A percentile compares a stretch with the other conserved stretches of the same genome.
Evolutionary conservation across 2,113 vertebrate species (phyloP).

Genomic region (Gopherus evgoodei): DNA sequence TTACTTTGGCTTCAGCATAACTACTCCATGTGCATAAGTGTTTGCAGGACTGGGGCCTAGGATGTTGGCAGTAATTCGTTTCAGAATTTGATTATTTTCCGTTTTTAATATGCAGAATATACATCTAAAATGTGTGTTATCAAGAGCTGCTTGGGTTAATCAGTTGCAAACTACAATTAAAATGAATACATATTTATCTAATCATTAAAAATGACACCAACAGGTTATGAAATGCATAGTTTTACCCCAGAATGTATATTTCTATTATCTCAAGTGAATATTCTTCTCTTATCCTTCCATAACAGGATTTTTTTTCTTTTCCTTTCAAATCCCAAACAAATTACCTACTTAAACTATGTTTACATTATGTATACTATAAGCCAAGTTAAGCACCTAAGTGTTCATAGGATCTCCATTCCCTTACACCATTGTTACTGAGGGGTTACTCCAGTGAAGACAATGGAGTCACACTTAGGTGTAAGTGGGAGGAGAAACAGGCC

Average conservation of each 20-base stretch:
- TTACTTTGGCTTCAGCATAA: background rate
- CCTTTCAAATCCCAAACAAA: constrained; percentile 36
- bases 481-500: background rate
- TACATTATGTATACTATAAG: background rate
- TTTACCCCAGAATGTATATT: background rate
- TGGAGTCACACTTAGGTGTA: accelerated
- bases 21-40: background rate
- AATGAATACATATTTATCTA: constrained; percentile 19
- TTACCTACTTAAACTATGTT: background rate
- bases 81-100: constrained; percentile 37
- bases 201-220: background rate
- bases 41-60: constrained; percentile 28
- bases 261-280: background rate
- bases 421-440: background rate
- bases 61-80: constrained; percentile 33
- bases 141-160: background rate
- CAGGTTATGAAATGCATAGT: background rate
- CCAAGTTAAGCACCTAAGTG: background rate
- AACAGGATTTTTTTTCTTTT: background rate
- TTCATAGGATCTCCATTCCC: accelerated
- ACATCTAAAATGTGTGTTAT: constrained; percentile 33
- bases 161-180: background rate
- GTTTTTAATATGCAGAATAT: constrained; percentile 69
- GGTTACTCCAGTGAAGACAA: background rate
- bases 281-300: background rate